Conservation (phyloP, 2,797 vertebrate species). For the Prionace glauca region DNA sequence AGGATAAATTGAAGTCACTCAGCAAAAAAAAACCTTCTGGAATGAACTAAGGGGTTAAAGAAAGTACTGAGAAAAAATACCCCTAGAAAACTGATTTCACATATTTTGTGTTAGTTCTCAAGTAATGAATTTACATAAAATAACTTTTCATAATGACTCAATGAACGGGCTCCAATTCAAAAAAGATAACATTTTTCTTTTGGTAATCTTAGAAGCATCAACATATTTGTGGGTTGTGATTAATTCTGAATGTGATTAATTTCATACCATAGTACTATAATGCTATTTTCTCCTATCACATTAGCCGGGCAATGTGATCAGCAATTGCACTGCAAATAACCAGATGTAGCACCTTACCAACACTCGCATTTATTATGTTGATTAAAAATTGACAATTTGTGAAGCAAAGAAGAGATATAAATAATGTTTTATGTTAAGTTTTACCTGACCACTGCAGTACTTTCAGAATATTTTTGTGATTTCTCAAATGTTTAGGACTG, state of each 20-base stretch:
- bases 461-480: neutral
- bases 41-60: neutral
- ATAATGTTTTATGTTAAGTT: neutral
- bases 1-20: neutral
- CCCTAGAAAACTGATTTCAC: neutral
- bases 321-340: neutral
- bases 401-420: neutral
- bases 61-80: neutral
- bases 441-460: neutral
- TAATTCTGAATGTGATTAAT: neutral
- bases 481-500: neutral
- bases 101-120: neutral
- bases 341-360: neutral
- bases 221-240: neutral
- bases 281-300: neutral
- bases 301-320: neutral
- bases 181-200: conserved; percentile 2
- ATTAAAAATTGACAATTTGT: neutral
- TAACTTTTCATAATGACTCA: neutral
- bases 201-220: neutral
- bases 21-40: neutral
- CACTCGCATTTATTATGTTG: neutral
- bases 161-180: neutral
- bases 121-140: neutral
- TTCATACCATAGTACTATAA: neutral